Evolutionary conservation across 2,113 vertebrate species (phyloP).

Genomic region (Carassius gibelio): DNA sequence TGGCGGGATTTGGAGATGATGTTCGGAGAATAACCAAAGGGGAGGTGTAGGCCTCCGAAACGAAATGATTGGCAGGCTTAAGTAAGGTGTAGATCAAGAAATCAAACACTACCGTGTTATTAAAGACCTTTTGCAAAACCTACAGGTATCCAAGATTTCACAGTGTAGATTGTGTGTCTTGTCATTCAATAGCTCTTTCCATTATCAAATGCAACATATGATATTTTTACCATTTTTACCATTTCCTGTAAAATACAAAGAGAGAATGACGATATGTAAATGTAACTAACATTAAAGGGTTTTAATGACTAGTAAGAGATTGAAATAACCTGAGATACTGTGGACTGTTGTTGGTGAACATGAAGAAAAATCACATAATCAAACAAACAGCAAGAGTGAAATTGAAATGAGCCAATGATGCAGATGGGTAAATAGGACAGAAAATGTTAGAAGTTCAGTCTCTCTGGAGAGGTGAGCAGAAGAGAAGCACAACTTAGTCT

Average conservation of each 20-base stretch:
- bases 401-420: not conserved
- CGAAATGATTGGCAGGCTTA: slow-evolving; percentile 58
- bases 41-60: slow-evolving; percentile 36
- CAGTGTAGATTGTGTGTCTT: slow-evolving; percentile 10
- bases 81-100: slow-evolving; percentile 54
- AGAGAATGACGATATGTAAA: not conserved
- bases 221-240: not conserved
- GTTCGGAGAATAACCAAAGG: slow-evolving; percentile 51
- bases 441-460: not conserved
- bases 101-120: slow-evolving; percentile 51
- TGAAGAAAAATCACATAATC: not conserved
- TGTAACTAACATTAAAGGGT: not conserved
- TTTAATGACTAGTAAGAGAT: not conserved
- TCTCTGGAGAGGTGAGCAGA: not conserved
- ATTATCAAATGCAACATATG: not conserved
- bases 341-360: not conserved
- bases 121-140: slow-evolving; percentile 48
- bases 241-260: too few species aligned
- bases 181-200: not conserved
- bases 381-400: not conserved
- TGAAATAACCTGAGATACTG: not conserved
- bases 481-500: slow-evolving; percentile 17
- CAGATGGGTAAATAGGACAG: not conserved
- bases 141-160: slow-evolving; percentile 38
- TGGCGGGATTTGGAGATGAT: slow-evolving; percentile 40